Percentiles rank a stretch among this genome's conserved stretches.
Conservation (phyloP, 2,888 invertebrate genomes). For the Mythimna lalbum region DNA sequence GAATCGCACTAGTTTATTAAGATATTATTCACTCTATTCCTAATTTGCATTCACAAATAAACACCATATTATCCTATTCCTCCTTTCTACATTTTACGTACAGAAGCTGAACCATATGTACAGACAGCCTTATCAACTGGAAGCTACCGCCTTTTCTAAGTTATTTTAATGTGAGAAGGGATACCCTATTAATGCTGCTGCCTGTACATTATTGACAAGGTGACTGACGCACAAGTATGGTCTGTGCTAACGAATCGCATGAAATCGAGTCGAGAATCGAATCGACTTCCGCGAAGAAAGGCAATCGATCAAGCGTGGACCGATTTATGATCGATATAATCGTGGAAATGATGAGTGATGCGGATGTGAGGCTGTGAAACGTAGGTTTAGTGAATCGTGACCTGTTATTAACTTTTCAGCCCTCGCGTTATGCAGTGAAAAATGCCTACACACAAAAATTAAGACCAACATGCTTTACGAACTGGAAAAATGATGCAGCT, state of each 20-base stretch:
- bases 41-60: too few relatives aligned
- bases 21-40: too few relatives aligned
- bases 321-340: conserved; percentile 64
- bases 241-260: conserved; percentile 67
- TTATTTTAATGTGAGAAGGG: too few relatives aligned
- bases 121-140: too few relatives aligned
- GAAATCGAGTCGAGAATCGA: conserved; percentile 44
- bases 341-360: conserved; percentile 51
- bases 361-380: conserved; percentile 56
- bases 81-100: conserved; percentile 28
- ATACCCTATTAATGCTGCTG: too few relatives aligned
- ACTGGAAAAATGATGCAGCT: too few relatives aligned
- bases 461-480: too few relatives aligned
- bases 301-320: conserved; percentile 57
- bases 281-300: conserved; percentile 68
- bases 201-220: conserved; percentile 64
- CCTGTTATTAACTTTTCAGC: conserved; percentile 21
- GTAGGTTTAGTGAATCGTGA: conserved; percentile 49
- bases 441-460: too few relatives aligned
- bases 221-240: conserved; percentile 62
- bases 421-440: too few relatives aligned
- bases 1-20: too few relatives aligned
- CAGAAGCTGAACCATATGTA: conserved; percentile 35
- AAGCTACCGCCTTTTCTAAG: too few relatives aligned
- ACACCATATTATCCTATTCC: conserved; percentile 12